Base-by-base conservation (phyloP, 2,888 invertebrate species). In the Chelonus formosanus region DNA sequence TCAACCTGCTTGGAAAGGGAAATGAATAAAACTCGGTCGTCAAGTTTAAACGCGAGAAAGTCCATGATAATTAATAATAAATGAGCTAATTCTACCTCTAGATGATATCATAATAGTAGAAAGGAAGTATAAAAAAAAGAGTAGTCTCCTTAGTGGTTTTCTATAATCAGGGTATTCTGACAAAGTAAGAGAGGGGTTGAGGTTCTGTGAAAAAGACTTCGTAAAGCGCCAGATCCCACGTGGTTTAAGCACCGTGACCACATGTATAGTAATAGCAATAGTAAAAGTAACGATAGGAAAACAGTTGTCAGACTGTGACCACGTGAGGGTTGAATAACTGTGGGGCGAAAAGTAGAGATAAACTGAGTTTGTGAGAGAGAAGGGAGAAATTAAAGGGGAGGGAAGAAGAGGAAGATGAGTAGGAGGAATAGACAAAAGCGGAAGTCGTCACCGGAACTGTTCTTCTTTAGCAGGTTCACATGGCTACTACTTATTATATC, bases 241-340 rank as follows among this genome's bases (percentile, higher is more conserved):
- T 83, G 83, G 79, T 68, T 78, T 80, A 82, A 71, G 70, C 68
- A 82, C 78, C 83, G 82, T 83, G 82, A 83, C 82, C 78, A 76
- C 78, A 75, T 76, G 75, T 48, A 58, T 45, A 54, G 76, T 75
- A 73, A 69, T 55, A 67, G 78, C 74, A 75, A 77, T 79, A 76
- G 76, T 69, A 69, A 69, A 68, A 71, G 70, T 44, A 47, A 60
- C 20, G 56, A 62, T 64, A 59, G 61, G 32, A 34, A 20, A 20
- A 20, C 20, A 20, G 59, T 45, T 55, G 48, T 36, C 35, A 52
- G 45, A 57, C 53, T 56, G 43, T 57, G 45, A 54, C 59, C 58
- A 58, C 35, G 35, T 58, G 68, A 69, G 65, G 65, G 63, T 52
- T 63, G 50, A 58, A 54, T 45, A 60, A 65, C 57, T 43, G 62